These are phyloP conservation scores for Drosophila pseudotalamancana DNA, from an alignment of 2,888 invertebrate species.

Conservation along the genomic window DNA sequence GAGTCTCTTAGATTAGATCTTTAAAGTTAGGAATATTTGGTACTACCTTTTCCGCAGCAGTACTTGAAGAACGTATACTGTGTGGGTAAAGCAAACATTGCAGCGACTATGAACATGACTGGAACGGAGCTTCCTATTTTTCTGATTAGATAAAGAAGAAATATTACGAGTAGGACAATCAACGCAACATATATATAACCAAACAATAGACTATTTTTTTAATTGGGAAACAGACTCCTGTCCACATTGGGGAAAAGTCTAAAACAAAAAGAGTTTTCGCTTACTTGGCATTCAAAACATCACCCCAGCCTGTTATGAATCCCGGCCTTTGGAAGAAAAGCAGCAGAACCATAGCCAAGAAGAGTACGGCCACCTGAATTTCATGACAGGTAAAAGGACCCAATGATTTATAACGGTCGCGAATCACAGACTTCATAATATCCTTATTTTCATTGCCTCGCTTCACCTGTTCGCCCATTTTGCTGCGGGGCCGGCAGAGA, in stretches of 20 bases:
- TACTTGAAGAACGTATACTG: constrained; percentile 89
- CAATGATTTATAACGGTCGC: constrained; percentile 86
- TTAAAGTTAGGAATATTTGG: background rate
- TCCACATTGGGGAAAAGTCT: no score
- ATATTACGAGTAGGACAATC: no score
- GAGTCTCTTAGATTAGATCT: background rate
- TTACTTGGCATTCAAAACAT: constrained; percentile 76
- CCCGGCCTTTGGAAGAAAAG: constrained; percentile 95
- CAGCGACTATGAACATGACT: constrained; percentile 90
- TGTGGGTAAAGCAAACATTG: constrained; percentile 92
- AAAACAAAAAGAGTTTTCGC: no score
- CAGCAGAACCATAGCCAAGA: constrained; percentile 89
- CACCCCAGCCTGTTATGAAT: constrained; percentile 93
- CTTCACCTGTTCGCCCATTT: constrained; percentile 38
- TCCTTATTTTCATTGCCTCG: constrained; percentile 86
- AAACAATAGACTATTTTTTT: no score
- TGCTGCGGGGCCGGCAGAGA: constrained; percentile 66
- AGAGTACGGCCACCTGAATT: constrained; percentile 88
- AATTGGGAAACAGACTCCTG: no score
- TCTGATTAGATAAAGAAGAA: constrained; percentile 32
- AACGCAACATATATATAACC: no score
- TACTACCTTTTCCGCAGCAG: constrained; percentile 84
- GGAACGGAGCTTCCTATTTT: constrained; percentile 85
- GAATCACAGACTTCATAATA: constrained; percentile 86
- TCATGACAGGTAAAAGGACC: constrained; percentile 92